Conservation (phyloP, 2,113 vertebrate species). For the Gallinago jamesoni region DNA sequence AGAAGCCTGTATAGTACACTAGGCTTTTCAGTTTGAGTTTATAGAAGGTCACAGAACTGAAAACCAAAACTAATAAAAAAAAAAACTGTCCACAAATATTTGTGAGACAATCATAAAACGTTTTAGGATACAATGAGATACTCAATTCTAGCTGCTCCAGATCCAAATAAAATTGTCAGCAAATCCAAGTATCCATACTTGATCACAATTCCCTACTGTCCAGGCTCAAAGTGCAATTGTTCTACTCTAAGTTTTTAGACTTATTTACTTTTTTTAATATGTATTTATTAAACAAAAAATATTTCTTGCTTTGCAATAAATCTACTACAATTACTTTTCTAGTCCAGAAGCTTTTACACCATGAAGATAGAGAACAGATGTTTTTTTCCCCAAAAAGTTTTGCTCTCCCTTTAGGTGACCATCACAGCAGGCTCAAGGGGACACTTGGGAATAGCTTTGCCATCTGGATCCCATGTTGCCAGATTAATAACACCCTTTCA, state of each 20-base stretch:
- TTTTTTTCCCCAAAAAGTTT: neutral
- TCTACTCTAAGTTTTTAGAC: neutral
- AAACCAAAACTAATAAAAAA: neutral
- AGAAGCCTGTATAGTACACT: neutral
- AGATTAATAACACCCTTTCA: neutral
- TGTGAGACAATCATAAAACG: rapidly evolving
- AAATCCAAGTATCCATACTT: neutral
- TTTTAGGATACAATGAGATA: neutral
- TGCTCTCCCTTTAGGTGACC: neutral
- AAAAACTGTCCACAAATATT: neutral
- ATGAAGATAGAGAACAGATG: neutral
- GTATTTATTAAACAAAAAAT: too few species aligned
- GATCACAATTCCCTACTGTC: neutral
- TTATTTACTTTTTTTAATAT: neutral
- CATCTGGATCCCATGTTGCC: neutral
- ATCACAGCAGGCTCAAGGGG: neutral
- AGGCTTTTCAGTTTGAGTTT: neutral
- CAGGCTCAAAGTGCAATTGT: neutral
- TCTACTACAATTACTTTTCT: neutral
- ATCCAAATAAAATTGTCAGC: neutral
- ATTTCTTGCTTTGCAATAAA: neutral
- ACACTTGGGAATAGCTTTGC: neutral
- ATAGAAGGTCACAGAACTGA: neutral
- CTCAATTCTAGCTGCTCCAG: neutral
- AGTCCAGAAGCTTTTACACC: neutral